phyloP scores from a whole-genome alignment of 2,113 vertebrate species.

The Sminthopsis crassicaudata region DNA sequence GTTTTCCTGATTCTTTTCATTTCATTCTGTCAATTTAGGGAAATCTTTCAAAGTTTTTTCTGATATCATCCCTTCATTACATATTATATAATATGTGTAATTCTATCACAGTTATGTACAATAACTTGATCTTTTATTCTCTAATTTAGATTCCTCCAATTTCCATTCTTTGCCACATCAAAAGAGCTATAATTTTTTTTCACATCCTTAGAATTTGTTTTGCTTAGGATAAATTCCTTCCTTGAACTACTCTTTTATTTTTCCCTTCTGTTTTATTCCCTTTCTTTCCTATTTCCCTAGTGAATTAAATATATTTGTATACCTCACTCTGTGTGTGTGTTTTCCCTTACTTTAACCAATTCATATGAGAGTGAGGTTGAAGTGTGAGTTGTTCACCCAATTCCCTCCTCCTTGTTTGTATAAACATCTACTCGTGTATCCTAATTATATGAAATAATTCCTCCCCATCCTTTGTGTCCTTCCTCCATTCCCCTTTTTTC shows the following conservation, averaged over 20 bases:
- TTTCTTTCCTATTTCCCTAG: background rate
- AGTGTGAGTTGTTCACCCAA: background rate
- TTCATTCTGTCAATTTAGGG: background rate
- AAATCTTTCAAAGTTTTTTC: background rate
- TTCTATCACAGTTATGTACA: background rate
- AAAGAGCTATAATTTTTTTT: background rate
- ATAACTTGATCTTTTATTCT: background rate
- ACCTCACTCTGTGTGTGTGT: background rate
- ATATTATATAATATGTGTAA: background rate
- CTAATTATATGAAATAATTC: background rate
- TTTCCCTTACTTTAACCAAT: background rate
- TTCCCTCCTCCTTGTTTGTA: background rate
- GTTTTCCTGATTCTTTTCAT: background rate
- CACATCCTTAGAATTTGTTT: background rate
- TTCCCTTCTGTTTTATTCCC: background rate
- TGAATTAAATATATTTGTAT: background rate
- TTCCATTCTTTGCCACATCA: background rate
- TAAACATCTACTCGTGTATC: background rate
- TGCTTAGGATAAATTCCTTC: background rate
- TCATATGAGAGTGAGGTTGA: background rate
- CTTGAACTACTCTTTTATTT: background rate
- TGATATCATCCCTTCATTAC: background rate
- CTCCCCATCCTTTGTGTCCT: too few relatives aligned
- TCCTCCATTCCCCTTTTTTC: background rate
- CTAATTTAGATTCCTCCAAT: background rate